Evolutionary conservation across 2,888 invertebrate genomes (phyloP).

Genomic region (Diachrysia chrysitis): DNA sequence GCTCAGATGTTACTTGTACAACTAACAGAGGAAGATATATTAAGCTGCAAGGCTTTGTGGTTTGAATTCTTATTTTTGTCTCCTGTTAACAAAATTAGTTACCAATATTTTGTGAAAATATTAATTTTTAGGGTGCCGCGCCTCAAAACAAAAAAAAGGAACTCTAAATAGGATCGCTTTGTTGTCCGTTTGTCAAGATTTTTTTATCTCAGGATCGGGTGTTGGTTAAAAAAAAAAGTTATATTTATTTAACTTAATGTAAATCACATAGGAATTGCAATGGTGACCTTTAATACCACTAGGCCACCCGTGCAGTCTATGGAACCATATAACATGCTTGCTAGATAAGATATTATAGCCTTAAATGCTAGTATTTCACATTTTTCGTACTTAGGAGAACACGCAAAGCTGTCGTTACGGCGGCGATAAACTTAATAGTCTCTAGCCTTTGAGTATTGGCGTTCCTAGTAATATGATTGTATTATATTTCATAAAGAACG

Average conservation of each 20-base stretch:
- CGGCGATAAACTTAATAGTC: constrained; percentile 3
- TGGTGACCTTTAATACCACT: background rate
- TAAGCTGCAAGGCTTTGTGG: background rate
- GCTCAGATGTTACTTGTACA: constrained; percentile 1
- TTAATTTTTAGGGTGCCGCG: no score
- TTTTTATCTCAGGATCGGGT: no score
- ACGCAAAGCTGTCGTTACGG: background rate
- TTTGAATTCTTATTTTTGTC: background rate
- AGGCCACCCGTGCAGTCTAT: background rate
- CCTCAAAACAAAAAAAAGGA: no score
- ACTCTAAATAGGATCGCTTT: no score
- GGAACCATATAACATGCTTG: background rate
- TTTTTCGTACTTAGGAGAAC: constrained; percentile 4
- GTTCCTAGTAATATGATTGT: background rate
- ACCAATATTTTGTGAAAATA: no score
- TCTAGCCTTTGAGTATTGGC: background rate
- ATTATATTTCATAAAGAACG: background rate
- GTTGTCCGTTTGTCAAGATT: no score
- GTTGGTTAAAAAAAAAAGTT: no score
- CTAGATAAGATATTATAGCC: constrained; percentile 1
- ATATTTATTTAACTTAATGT: no score
- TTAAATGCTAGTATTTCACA: constrained; percentile 4
- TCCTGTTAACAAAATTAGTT: background rate
- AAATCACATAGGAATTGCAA: no score
- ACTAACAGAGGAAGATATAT: background rate